Percentiles rank a stretch among this genome's conserved stretches.
Evolutionary conservation across 2,113 vertebrate species (phyloP).

Genomic region (Condylura cristata): DNA sequence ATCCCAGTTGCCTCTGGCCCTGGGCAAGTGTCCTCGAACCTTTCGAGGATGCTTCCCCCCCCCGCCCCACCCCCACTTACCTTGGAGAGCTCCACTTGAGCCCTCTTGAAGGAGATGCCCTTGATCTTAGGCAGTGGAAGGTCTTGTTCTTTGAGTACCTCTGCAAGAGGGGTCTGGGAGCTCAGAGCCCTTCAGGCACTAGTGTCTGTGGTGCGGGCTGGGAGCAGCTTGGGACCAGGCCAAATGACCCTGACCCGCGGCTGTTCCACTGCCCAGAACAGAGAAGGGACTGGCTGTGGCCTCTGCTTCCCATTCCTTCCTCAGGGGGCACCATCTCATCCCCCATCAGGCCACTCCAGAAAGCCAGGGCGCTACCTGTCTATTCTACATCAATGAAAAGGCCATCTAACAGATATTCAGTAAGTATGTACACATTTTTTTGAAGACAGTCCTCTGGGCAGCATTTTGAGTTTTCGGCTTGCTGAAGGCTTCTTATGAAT

Average conservation of each 20-base stretch:
- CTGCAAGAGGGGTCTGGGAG: not conserved
- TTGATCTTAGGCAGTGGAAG: constrained; percentile 46
- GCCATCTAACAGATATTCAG: not conserved
- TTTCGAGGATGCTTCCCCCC: not conserved
- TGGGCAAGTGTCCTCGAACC: not conserved
- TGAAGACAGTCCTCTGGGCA: not conserved
- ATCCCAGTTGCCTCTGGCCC: not conserved
- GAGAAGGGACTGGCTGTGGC: not conserved
- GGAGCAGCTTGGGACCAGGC: not conserved
- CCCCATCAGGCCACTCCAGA: not conserved
- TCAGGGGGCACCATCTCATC: not conserved
- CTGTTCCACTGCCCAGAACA: not conserved
- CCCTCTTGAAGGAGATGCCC: constrained; percentile 59
- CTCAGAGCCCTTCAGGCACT: not conserved
- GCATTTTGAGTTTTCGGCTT: not conserved
- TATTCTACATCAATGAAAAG: not conserved
- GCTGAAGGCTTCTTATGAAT: not conserved
- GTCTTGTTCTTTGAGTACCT: constrained; percentile 7
- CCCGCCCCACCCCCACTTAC: not conserved
- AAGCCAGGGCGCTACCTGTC: not conserved
- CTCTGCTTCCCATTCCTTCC: not conserved
- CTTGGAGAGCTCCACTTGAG: not conserved
- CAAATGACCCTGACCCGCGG: not conserved
- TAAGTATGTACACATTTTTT: not conserved
- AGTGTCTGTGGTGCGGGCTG: not conserved